Evolutionary conservation across 2,113 vertebrate genomes (phyloP).

Genomic region (Tetraodon nigroviridis): DNA sequence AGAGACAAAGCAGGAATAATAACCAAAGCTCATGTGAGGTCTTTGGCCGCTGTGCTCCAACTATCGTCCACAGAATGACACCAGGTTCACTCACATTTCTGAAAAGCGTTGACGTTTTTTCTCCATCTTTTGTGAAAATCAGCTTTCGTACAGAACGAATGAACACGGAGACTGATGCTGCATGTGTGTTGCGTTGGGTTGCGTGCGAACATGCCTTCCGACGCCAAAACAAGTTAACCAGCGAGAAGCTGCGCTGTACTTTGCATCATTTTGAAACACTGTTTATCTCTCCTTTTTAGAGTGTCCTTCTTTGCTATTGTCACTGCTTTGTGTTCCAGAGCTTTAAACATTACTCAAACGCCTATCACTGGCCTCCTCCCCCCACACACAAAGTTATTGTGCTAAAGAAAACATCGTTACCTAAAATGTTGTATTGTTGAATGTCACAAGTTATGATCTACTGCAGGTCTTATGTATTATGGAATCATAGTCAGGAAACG

Average conservation of each 20-base stretch:
- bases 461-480: slow-evolving; percentile 62
- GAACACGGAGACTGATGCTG: neutral
- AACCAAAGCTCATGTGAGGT: slow-evolving; percentile 73
- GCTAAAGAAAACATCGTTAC: slow-evolving; percentile 40
- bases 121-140: slow-evolving; percentile 28
- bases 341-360: slow-evolving; percentile 28
- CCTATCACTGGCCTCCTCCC: slow-evolving; percentile 11
- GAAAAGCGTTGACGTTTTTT: slow-evolving; percentile 32
- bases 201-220: neutral
- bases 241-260: slow-evolving; percentile 48
- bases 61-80: slow-evolving; percentile 65
- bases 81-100: slow-evolving; percentile 40
- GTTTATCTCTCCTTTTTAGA: slow-evolving; percentile 11
- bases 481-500: slow-evolving; percentile 44
- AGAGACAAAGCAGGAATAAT: slow-evolving; percentile 71
- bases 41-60: slow-evolving; percentile 53
- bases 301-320: slow-evolving; percentile 10
- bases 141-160: too few species aligned
- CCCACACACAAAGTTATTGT: slow-evolving; percentile 28
- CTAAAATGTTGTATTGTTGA: slow-evolving; percentile 45
- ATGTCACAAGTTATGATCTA: slow-evolving; percentile 58
- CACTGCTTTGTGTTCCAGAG: slow-evolving; percentile 39
- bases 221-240: slow-evolving; percentile 5
- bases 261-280: slow-evolving; percentile 38
- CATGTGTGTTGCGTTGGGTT: neutral